phyloP scores from a whole-genome alignment of 2,888 invertebrate species.

The Sialis fuliginosa region DNA sequence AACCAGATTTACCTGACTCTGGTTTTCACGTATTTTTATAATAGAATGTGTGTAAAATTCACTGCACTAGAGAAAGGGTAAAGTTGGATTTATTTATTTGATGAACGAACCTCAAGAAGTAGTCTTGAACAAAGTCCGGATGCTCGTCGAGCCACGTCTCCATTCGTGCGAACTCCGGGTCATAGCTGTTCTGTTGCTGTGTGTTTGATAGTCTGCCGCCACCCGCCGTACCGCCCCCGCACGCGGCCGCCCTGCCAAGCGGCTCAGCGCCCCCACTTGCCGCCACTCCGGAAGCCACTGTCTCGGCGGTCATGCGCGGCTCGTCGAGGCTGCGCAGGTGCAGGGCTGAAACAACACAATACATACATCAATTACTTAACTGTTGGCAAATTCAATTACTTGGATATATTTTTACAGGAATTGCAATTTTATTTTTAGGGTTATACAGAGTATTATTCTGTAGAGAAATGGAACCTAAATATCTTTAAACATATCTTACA shows the following conservation, averaged over 20 bases:
- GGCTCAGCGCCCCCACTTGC: slow-evolving; percentile 35
- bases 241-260: slow-evolving; percentile 29
- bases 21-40: no score
- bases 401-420: no score
- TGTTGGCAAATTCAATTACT: no score
- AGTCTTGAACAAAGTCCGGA: slow-evolving; percentile 88
- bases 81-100: neutral
- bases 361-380: no score
- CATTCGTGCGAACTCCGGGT: slow-evolving; percentile 75
- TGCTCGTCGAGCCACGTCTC: slow-evolving; percentile 95
- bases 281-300: neutral
- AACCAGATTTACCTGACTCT: no score
- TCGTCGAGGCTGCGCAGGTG: slow-evolving; percentile 74
- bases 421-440: no score
- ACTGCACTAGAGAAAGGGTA: neutral
- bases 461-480: no score
- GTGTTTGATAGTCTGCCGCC: slow-evolving; percentile 19
- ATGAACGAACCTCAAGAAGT: slow-evolving; percentile 62
- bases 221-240: slow-evolving; percentile 23
- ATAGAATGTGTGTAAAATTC: no score
- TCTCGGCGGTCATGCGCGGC: slow-evolving; percentile 42
- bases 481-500: no score
- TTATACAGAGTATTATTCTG: no score
- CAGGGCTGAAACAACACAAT: slow-evolving; percentile 41
- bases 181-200: slow-evolving; percentile 36